These are phyloP conservation scores for Clarias pachynema DNA, from an alignment of 2,797 vertebrate species.

Conservation along the genomic window DNA sequence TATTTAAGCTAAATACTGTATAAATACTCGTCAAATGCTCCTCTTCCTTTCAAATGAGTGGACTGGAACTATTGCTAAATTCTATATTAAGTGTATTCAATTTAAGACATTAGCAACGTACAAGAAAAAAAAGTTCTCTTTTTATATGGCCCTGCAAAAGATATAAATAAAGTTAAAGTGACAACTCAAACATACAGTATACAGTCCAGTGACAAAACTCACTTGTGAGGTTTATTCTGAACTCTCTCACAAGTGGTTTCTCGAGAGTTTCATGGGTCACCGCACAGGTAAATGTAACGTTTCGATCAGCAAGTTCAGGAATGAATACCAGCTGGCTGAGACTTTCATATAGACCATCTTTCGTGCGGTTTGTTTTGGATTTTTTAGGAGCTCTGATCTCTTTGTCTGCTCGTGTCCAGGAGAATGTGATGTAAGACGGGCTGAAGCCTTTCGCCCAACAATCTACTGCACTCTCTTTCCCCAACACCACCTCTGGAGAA, in stretches of 20 bases:
- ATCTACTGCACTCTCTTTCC: slow-evolving; percentile 61
- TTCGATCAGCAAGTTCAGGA: slow-evolving; percentile 67
- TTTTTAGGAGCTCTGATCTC: slow-evolving; percentile 51
- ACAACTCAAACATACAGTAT: neutral
- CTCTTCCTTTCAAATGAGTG: neutral
- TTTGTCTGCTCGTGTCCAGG: slow-evolving; percentile 70
- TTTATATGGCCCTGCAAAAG: neutral
- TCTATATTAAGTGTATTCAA: neutral
- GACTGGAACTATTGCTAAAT: neutral
- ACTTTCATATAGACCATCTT: slow-evolving; percentile 66
- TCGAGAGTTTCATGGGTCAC: slow-evolving; percentile 65
- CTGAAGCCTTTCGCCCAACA: slow-evolving; percentile 72
- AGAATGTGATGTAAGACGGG: slow-evolving; percentile 72
- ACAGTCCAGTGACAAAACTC: slow-evolving; percentile 53
- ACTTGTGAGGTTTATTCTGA: slow-evolving; percentile 72
- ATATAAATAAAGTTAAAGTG: neutral
- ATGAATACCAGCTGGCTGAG: slow-evolving; percentile 65
- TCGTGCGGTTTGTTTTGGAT: slow-evolving; percentile 56
- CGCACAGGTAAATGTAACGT: slow-evolving; percentile 71
- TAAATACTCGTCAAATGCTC: neutral
- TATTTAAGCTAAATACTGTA: neutral
- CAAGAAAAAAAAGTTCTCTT: neutral
- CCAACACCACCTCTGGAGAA: slow-evolving; percentile 67
- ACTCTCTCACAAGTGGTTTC: slow-evolving; percentile 57
- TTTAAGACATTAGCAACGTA: neutral